Base-by-base conservation (phyloP, 1,140 invertebrate species). In the Eumaeus atala region DNA sequence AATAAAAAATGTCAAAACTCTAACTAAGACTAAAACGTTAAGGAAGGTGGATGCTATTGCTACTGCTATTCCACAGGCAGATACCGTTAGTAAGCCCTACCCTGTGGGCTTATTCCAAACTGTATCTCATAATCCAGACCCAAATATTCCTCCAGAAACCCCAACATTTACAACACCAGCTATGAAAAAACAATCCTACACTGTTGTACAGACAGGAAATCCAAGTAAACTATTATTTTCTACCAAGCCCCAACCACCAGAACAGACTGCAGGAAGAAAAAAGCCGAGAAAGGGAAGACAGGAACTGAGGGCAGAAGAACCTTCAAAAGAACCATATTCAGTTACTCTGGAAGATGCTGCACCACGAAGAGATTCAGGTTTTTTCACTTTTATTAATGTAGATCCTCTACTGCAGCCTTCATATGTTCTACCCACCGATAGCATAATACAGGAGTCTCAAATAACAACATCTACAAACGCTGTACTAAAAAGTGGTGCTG, bases 351-450 rank as follows among this genome's bases (percentile, higher is more conserved):
- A 83, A 65, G 70, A 77, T 44, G 16, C 62, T 9, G 52, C 72
- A 1, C 77, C 57, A 9, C 56, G 65, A 5, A 74, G 70, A 60
- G 72, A 84, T 58, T n/a, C 70, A 4, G 71, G 64, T 6, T 76
- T 78, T 49, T 87, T 87, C 44, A 83, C 81, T 8, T 84, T 87
- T 53, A 77, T 87, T 3, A 87, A 84, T 63, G 79, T 87, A 10
- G 84, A 87, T 63, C 80, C 84, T 6, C 62, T 81, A 10, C 51
- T 83, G 8, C 77, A 87, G 57, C 84, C 84, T 2, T 83, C 77
- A n/a, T 87, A 87, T 60, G 84, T 87, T 16, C 52, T 87, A 9
- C 84, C 84, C 3, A 87, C 84, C 1, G 66, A 81, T 58, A 84
- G 72, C 53, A 81, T 82, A 11, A 78, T 84, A 10, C 81, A 87